A percentile compares a stretch with the other conserved stretches of the same genome.
These are phyloP conservation scores for Drosophila asahinai DNA, from an alignment of 1,140 invertebrate species.

Conservation along the genomic window DNA sequence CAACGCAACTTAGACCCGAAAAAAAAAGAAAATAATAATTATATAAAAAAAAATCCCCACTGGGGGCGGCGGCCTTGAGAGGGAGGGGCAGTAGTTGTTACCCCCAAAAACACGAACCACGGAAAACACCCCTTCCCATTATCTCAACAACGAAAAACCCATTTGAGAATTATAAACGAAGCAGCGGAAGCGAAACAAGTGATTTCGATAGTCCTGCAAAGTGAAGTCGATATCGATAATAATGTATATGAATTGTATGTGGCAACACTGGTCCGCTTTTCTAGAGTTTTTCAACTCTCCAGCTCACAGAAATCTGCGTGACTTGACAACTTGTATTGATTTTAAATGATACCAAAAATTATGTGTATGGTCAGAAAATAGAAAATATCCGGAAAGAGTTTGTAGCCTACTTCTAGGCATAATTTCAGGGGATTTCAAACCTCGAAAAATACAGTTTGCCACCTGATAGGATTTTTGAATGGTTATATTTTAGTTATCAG, in stretches of 20 bases:
- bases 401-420: neutral
- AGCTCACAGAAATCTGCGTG: too few species aligned
- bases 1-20: constrained; percentile 38
- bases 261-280: neutral
- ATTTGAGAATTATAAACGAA: constrained; percentile 62
- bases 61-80: constrained; percentile 32
- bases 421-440: neutral
- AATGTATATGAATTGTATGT: neutral
- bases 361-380: too few species aligned
- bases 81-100: constrained; percentile 48
- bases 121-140: neutral
- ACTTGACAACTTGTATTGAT: neutral
- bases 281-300: neutral
- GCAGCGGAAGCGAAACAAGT: constrained; percentile 24
- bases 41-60: neutral
- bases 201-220: constrained; percentile 33
- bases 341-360: too few species aligned
- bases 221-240: neutral
- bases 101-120: neutral
- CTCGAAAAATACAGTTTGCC: neutral
- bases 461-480: neutral
- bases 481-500: too few species aligned
- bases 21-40: neutral
- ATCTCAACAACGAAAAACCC: constrained; percentile 74
- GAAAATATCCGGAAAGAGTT: too few species aligned